These are phyloP conservation scores for Lacanobia wlatinum DNA, from an alignment of 2,888 invertebrate species.

Conservation along the genomic window DNA sequence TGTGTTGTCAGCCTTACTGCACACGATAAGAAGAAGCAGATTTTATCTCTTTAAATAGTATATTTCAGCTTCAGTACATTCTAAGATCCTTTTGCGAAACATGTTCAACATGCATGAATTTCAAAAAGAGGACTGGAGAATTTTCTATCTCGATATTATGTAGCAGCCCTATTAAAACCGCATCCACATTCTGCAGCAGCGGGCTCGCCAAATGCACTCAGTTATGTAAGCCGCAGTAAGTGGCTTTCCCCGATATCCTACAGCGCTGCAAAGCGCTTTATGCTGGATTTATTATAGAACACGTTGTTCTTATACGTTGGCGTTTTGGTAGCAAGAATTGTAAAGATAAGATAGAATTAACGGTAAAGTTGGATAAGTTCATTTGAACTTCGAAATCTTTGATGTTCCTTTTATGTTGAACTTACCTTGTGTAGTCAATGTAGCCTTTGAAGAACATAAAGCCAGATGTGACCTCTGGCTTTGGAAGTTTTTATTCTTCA, in stretches of 20 bases:
- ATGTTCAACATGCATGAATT: conserved; percentile 42
- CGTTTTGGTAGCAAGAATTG: conserved; percentile 6
- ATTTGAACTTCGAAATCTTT: conserved; percentile 3
- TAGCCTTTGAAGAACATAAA: neutral
- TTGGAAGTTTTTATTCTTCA: no score
- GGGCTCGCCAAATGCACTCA: conserved; percentile 66
- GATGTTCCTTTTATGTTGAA: neutral
- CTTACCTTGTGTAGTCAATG: neutral
- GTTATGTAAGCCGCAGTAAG: conserved; percentile 65
- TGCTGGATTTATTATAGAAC: conserved; percentile 56
- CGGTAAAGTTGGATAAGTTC: neutral
- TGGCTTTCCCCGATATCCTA: conserved; percentile 60
- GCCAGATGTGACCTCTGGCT: no score
- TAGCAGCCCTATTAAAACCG: conserved; percentile 59
- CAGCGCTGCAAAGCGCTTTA: conserved; percentile 57
- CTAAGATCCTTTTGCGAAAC: conserved; percentile 12
- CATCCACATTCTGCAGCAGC: conserved; percentile 61
- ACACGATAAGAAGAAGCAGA: no score
- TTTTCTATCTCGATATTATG: conserved; percentile 32
- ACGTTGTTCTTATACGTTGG: conserved; percentile 20
- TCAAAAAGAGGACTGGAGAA: conserved; percentile 11
- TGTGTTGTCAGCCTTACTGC: no score
- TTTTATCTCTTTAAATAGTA: no score
- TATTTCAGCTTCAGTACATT: no score
- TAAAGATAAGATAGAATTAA: conserved; percentile 11